Evolutionary conservation across 2,797 vertebrate species (phyloP), one percentile per base, ranked within the genome.

Genomic region (Phrynocephalus guinanensis): DNA sequence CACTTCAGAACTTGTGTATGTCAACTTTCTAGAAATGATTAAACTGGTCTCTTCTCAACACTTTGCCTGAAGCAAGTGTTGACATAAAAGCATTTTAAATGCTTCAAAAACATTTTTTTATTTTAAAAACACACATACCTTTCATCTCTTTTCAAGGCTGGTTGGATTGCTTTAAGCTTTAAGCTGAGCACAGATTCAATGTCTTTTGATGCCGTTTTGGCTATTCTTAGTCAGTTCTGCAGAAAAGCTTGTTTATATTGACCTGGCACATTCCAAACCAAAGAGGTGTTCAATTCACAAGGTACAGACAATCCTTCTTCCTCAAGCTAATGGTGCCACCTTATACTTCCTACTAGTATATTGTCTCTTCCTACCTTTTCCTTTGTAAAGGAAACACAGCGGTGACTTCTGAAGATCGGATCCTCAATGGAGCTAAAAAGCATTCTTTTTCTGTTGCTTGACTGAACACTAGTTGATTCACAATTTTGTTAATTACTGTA

Each of bases 61-160:
- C 90, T 85, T 91, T 90, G 79, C 56, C 90, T 90, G 85, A 87
- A 93, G 91, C 68, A 87, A 90, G 83, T 92, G 88, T 89, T 88
- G 82, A 84, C 78, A 84, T 60, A 52, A 84, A 84, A 79, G 26
- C 77, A 80, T 73, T 79, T 84, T 60, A 85, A 83, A 87, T 79
- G 73, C 71, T 82, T 75, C 38, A 44, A 44, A 86, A 81, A 60
- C 67, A 33, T 67, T 80, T 68, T 4, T 50, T n/a, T 76, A 1
- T 56, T 38, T 71, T 63, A 2, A 81, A 84, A 75, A 50, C 33
- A 48, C 28, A 90, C 86, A 48, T 48, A 84, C 33, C 84, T 93
- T 95, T 90, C 87, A 93, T 83, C 72, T 38, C 3, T 86, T 73
- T 1, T 77, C 71, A 86, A 91, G 88, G 75, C 67, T 56, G 81